phyloP scores from a whole-genome alignment of 1,140 invertebrate genomes.

The Sarcophaga peregrina region DNA sequence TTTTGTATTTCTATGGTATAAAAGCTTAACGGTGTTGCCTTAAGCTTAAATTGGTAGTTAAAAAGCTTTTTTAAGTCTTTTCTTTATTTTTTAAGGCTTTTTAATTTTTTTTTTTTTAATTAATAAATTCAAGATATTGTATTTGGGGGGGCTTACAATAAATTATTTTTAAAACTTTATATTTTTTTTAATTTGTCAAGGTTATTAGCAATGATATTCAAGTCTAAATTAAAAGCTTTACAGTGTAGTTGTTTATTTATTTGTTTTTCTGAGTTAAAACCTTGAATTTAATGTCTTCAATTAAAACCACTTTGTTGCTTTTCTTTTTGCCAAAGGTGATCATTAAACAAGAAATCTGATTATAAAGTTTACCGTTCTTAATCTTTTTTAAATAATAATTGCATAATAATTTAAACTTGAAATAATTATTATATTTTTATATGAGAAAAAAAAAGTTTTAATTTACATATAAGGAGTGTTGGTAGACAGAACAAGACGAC shows the following conservation, averaged over 20 bases:
- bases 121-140: too few relatives aligned
- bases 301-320: background rate
- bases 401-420: slow-evolving; percentile 40
- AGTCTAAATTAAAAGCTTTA: slow-evolving; percentile 3
- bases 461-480: slow-evolving; percentile 23
- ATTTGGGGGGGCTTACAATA: too few relatives aligned
- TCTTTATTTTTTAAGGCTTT: too few relatives aligned
- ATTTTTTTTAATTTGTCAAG: too few relatives aligned
- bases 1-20: too few relatives aligned
- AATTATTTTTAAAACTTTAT: too few relatives aligned
- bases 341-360: background rate
- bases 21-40: too few relatives aligned
- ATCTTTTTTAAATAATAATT: slow-evolving; percentile 30
- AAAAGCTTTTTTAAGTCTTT: too few relatives aligned
- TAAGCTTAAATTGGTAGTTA: too few relatives aligned
- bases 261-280: background rate
- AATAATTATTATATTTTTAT: too few relatives aligned
- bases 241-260: background rate
- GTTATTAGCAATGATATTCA: background rate
- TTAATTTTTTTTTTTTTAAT: too few relatives aligned
- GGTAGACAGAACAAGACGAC: background rate
- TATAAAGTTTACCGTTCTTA: slow-evolving; percentile 25
- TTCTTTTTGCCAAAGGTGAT: background rate
- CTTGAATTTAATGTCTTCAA: background rate
- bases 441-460: background rate